phyloP scores from a whole-genome alignment of 2,797 vertebrate species.

The Tenualosa ilisha region DNA sequence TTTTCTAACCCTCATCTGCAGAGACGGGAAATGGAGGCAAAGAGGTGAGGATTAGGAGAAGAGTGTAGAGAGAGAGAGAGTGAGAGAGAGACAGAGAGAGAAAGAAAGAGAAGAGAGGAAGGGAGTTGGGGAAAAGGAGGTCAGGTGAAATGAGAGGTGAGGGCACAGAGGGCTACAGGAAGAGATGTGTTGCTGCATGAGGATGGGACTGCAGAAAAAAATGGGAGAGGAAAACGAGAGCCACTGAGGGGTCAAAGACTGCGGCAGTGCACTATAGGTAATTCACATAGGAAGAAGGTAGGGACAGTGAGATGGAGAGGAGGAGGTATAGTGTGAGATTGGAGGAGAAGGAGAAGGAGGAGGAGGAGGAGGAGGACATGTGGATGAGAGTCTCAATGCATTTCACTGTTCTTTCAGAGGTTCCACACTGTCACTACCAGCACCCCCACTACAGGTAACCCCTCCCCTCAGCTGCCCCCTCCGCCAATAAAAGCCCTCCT shows the following conservation, averaged over 20 bases:
- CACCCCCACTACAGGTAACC: slow-evolving; percentile 81
- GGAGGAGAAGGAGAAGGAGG: slow-evolving; percentile 25
- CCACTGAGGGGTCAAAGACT: neutral
- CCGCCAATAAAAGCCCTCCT: slow-evolving; percentile 46
- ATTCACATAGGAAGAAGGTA: neutral
- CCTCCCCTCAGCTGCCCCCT: slow-evolving; percentile 62
- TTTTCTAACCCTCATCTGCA: neutral
- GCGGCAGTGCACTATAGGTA: slow-evolving; percentile 15
- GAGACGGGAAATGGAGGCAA: neutral
- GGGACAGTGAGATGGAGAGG: neutral
- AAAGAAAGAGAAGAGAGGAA: neutral
- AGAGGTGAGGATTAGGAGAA: neutral
- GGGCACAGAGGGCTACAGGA: neutral
- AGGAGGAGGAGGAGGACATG: slow-evolving; percentile 23
- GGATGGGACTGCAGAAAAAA: neutral
- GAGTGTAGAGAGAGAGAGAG: slow-evolving; percentile 2
- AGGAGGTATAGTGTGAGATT: neutral
- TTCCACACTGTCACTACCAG: slow-evolving; percentile 79
- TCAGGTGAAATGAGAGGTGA: neutral
- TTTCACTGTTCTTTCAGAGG: slow-evolving; percentile 83
- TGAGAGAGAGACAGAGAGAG: slow-evolving; percentile 10
- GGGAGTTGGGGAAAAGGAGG: neutral
- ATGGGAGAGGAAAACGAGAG: neutral
- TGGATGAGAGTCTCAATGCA: slow-evolving; percentile 72
- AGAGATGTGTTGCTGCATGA: slow-evolving; percentile 1